phyloP scores from a whole-genome alignment of 2,797 vertebrate genomes.

The Alectoris magna region DNA sequence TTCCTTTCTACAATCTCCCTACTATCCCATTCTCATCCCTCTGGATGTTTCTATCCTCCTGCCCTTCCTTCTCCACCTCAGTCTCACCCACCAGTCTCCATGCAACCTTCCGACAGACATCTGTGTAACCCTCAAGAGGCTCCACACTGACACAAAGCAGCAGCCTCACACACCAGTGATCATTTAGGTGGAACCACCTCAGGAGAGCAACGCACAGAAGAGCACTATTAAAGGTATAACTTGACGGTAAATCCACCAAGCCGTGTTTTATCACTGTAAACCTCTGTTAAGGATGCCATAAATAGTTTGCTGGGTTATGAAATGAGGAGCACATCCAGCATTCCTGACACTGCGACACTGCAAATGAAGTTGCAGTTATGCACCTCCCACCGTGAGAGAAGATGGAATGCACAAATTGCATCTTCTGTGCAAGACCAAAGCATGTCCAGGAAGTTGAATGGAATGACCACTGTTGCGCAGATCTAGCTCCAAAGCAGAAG shows the following conservation, averaged over 20 bases:
- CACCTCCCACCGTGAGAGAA: neutral
- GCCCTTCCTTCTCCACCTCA: neutral
- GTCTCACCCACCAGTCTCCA: neutral
- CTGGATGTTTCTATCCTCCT: neutral
- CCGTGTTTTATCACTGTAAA: neutral
- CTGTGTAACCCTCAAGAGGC: neutral
- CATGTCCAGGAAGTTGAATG: neutral
- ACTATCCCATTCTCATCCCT: too few species aligned
- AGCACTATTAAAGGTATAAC: neutral
- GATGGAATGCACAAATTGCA: neutral
- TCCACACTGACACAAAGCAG: neutral
- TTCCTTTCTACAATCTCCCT: neutral
- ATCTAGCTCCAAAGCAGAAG: neutral
- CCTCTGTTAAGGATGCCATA: neutral
- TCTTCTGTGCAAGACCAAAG: neutral
- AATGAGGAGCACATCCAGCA: neutral
- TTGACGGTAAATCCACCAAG: neutral
- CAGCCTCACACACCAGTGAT: neutral
- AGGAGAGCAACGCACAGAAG: neutral
- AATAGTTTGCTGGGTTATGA: neutral
- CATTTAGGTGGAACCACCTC: neutral
- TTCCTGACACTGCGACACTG: neutral
- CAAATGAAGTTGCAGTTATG: neutral
- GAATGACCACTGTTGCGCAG: neutral
- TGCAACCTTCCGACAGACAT: neutral